A percentile compares a stretch with the other conserved stretches of the same genome.
phyloP scores from a whole-genome alignment of 1,140 invertebrate genomes.

The Tachypleus tridentatus region DNA sequence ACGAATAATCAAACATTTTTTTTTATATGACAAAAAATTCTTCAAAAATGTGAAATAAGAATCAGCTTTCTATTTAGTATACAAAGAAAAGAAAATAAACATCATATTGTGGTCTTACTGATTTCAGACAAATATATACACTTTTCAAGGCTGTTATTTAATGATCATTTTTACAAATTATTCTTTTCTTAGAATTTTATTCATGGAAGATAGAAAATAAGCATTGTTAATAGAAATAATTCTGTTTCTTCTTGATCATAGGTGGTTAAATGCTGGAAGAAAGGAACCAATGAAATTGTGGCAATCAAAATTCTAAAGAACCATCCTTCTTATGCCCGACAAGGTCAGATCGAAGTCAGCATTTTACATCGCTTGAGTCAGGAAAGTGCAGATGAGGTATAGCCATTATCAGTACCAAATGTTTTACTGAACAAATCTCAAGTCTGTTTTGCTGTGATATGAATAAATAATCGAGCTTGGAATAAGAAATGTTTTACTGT shows the following conservation, averaged over 20 bases:
- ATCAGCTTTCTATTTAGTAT: too few relatives aligned
- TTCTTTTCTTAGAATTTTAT: not conserved
- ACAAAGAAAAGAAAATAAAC: too few relatives aligned
- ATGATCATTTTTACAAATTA: not conserved
- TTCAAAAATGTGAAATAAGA: too few relatives aligned
- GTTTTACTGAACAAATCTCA: constrained; percentile 40
- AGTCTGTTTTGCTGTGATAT: not conserved
- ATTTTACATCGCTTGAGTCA: constrained; percentile 95
- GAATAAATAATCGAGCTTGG: too few relatives aligned
- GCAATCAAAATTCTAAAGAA: constrained; percentile 99
- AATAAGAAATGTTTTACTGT: not conserved
- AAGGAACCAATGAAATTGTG: constrained; percentile 98
- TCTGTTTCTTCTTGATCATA: constrained; percentile 25
- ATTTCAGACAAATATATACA: not conserved
- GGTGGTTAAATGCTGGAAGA: constrained; percentile 99
- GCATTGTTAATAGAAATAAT: too few relatives aligned
- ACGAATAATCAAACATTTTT: too few relatives aligned
- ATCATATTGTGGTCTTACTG: not conserved
- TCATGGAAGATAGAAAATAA: too few relatives aligned
- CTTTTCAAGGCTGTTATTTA: not conserved
- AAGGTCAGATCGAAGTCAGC: constrained; percentile 97
- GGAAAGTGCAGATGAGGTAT: constrained; percentile 79
- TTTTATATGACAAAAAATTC: too few relatives aligned
- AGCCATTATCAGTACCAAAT: too few relatives aligned
- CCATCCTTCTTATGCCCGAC: constrained; percentile 97